Percentiles rank a stretch among this genome's conserved stretches.
phyloP scores from a whole-genome alignment of 2,797 vertebrate species.

The Galagoides demidoff region DNA sequence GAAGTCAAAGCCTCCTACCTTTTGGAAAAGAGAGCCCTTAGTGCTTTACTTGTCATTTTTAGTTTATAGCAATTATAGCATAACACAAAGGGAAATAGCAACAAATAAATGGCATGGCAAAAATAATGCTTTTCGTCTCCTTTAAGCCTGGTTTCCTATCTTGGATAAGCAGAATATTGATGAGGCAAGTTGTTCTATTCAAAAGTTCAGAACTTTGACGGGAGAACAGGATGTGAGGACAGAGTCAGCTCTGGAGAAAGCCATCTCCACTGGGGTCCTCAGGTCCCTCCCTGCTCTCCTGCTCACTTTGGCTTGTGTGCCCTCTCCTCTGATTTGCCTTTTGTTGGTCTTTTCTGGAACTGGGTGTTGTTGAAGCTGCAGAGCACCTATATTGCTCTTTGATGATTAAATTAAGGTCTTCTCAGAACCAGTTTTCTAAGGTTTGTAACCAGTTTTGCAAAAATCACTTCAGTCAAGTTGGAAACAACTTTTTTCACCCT shows the following conservation, averaged over 20 bases:
- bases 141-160: background rate
- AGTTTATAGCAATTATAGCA: background rate
- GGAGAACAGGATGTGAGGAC: background rate
- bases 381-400: background rate
- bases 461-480: background rate
- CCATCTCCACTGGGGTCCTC: accelerated
- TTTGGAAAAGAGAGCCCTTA: background rate
- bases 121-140: background rate
- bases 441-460: background rate
- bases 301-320: background rate
- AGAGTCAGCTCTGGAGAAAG: accelerated
- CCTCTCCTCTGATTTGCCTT: background rate
- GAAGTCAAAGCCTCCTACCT: background rate
- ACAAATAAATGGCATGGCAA: too few relatives aligned
- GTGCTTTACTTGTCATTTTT: background rate
- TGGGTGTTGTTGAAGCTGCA: background rate
- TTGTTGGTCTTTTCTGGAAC: background rate
- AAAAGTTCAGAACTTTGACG: background rate
- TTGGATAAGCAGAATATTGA: background rate
- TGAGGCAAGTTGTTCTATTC: background rate
- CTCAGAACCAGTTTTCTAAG: background rate
- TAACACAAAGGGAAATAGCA: background rate
- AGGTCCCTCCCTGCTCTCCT: too few relatives aligned
- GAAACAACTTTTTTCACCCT: background rate
- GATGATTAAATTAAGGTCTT: background rate